A percentile compares a stretch with the other conserved stretches of the same genome.
These are phyloP conservation scores for Artibeus jamaicensis DNA, from an alignment of 2,797 vertebrate species.

Conservation along the genomic window DNA sequence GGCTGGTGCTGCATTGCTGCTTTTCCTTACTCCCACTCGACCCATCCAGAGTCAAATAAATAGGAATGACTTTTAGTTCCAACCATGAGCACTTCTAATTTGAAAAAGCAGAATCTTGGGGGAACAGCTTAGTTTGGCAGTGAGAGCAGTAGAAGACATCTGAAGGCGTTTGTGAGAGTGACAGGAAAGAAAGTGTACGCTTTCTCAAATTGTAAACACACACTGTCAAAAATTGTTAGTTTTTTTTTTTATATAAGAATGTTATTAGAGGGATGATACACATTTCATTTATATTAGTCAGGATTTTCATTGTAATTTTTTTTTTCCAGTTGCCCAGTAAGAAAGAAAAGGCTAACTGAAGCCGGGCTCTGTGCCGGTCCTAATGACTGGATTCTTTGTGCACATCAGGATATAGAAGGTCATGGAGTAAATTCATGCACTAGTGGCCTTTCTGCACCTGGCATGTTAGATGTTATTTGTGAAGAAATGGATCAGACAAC, in stretches of 20 bases:
- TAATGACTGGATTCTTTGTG: slow-evolving; percentile 80
- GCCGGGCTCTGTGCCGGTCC: slow-evolving; percentile 72
- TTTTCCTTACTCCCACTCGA: slow-evolving; percentile 14
- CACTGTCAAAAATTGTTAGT: neutral
- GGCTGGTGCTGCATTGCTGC: neutral
- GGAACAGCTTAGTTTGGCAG: neutral
- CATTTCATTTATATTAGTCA: neutral
- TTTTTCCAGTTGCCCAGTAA: slow-evolving; percentile 80
- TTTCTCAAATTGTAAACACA: neutral
- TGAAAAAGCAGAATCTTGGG: neutral
- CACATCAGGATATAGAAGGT: slow-evolving; percentile 79
- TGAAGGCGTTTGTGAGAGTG: neutral
- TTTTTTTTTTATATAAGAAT: neutral
- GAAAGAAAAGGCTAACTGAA: slow-evolving; percentile 83
- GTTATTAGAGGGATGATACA: neutral
- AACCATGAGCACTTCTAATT: neutral
- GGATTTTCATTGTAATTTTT: slow-evolving; percentile 45
- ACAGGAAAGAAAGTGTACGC: neutral
- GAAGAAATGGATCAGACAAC: slow-evolving; percentile 86
- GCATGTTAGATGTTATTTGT: slow-evolving; percentile 79
- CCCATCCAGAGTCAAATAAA: neutral
- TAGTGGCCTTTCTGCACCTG: slow-evolving; percentile 74
- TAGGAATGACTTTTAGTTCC: neutral
- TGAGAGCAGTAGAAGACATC: neutral
- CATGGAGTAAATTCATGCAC: slow-evolving; percentile 73